Percentiles rank a stretch among this genome's conserved stretches.
phyloP scores from a whole-genome alignment of 2,113 vertebrate genomes.

The Atractosteus spatula region DNA sequence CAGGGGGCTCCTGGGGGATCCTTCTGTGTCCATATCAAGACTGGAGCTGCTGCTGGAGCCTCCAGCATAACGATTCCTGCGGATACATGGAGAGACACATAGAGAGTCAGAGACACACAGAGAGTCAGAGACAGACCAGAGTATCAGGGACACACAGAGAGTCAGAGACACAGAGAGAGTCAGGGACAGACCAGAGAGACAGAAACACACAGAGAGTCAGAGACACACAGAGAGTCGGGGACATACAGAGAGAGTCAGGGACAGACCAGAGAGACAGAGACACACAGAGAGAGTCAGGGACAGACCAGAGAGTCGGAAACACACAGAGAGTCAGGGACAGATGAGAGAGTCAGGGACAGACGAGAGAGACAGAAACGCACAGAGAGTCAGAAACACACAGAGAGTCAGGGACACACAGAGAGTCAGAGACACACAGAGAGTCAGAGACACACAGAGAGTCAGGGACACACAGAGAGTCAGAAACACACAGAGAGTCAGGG shows the following conservation, averaged over 20 bases:
- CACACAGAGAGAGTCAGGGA: too few relatives aligned
- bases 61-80: constrained; percentile 39
- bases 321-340: not conserved
- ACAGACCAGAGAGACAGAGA: too few relatives aligned
- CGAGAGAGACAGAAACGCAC: too few relatives aligned
- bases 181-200: not conserved
- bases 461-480: too few relatives aligned
- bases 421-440: too few relatives aligned
- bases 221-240: not conserved
- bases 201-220: not conserved
- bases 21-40: constrained; percentile 31
- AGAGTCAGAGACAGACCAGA: not conserved
- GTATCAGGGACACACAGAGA: not conserved
- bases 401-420: too few relatives aligned
- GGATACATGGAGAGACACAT: not conserved
- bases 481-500: not conserved
- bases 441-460: too few relatives aligned
- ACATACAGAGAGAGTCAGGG: too few relatives aligned
- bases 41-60: constrained; percentile 35
- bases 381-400: too few relatives aligned
- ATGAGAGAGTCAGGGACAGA: too few relatives aligned
- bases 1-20: constrained; percentile 17
- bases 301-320: too few relatives aligned
- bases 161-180: not conserved
- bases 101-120: not conserved